A percentile compares a stretch with the other conserved stretches of the same genome.
These are phyloP conservation scores for Rhea americana DNA, from an alignment of 2,113 vertebrate genomes.

Conservation along the genomic window DNA sequence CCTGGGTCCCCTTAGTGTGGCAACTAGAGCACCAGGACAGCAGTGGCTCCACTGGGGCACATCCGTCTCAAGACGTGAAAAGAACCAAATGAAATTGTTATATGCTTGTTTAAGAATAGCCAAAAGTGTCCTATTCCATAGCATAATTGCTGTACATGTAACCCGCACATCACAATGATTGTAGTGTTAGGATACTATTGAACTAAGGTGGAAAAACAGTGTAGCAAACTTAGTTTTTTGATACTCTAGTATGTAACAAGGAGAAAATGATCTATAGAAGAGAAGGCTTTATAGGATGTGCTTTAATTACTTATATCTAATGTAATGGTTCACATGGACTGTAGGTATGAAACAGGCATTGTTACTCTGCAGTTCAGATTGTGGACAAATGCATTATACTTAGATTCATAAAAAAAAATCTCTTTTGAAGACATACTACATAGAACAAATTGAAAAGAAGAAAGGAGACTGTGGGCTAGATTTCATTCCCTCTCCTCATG, in stretches of 20 bases:
- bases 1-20: neutral
- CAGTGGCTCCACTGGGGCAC: neutral
- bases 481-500: neutral
- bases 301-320: neutral
- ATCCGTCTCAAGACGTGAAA: neutral
- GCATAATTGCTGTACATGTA: neutral
- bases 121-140: neutral
- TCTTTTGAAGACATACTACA: neutral
- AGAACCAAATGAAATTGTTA: neutral
- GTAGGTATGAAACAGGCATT: neutral
- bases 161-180: neutral
- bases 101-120: neutral
- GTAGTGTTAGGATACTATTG: neutral
- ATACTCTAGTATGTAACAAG: neutral
- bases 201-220: neutral
- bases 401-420: neutral
- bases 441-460: neutral
- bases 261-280: neutral
- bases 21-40: neutral
- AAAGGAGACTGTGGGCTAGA: neutral
- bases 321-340: neutral
- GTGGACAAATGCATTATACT: neutral
- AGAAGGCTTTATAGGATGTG: neutral
- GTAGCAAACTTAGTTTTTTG: neutral
- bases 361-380: neutral